Percentiles rank a stretch among this genome's conserved stretches.
phyloP scores from a whole-genome alignment of 2,113 vertebrate species.

The Penelope pileata region DNA sequence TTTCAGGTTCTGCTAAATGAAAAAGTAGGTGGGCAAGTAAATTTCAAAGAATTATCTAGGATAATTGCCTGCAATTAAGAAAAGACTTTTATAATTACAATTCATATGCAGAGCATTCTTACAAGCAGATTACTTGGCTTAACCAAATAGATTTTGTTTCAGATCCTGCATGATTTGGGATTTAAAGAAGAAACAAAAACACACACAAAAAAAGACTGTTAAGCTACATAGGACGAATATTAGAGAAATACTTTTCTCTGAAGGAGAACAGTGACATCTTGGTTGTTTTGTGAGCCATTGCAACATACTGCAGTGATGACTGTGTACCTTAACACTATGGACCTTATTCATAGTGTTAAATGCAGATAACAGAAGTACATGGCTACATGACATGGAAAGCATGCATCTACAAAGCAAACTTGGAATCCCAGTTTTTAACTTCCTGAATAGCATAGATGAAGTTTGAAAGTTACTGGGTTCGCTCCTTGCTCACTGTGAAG shows the following conservation, averaged over 20 bases:
- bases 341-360: neutral
- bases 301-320: neutral
- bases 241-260: neutral
- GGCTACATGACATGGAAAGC: neutral
- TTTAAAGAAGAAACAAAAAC: neutral
- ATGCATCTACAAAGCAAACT: neutral
- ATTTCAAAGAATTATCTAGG: neutral
- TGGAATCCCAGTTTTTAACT: neutral
- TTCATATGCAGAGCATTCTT: neutral
- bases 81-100: neutral
- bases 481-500: neutral
- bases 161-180: neutral
- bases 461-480: neutral
- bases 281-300: neutral
- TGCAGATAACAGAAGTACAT: neutral
- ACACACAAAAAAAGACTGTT: neutral
- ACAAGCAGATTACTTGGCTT: neutral
- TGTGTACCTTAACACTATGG: neutral
- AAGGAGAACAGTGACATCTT: neutral
- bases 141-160: neutral
- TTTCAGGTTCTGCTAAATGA: conserved; percentile 23
- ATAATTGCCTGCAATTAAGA: neutral
- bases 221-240: neutral
- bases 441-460: neutral
- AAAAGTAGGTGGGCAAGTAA: neutral